These are phyloP conservation scores for Didymodactylos carnosus DNA, from an alignment of 2,888 invertebrate species.

Conservation along the genomic window DNA sequence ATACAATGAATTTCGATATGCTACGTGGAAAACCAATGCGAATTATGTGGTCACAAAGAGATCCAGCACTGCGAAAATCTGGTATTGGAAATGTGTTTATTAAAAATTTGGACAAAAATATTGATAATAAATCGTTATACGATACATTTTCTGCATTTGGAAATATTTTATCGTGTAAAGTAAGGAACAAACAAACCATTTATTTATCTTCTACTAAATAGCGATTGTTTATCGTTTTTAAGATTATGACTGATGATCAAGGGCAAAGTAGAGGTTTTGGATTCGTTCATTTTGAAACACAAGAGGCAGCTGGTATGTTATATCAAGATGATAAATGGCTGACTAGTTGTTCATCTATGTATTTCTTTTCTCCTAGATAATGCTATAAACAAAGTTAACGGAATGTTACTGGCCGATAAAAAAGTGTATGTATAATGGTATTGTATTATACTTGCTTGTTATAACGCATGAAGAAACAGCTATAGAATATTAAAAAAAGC, in stretches of 20 bases:
- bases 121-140: constrained; percentile 97
- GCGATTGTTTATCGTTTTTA: too few species aligned
- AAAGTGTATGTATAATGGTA: too few species aligned
- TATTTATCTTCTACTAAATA: too few species aligned
- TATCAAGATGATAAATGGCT: too few species aligned
- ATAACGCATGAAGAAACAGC: too few species aligned
- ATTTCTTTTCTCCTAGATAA: too few species aligned
- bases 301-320: constrained; percentile 91
- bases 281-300: constrained; percentile 95
- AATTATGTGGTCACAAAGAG: constrained; percentile 99
- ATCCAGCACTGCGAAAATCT: constrained; percentile 87
- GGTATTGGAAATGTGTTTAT: constrained; percentile 99
- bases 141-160: constrained; percentile 98
- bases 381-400: constrained; percentile 94
- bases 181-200: constrained; percentile 18
- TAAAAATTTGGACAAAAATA: constrained; percentile 83
- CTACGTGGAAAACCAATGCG: constrained; percentile 90
- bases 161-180: constrained; percentile 93
- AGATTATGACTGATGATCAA: constrained; percentile 61
- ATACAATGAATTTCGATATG: constrained; percentile 98
- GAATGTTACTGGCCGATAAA: constrained; percentile 24
- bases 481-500: too few species aligned
- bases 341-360: too few species aligned
- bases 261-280: constrained; percentile 87
- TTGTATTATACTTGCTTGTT: too few species aligned